Evolutionary conservation across 2,113 vertebrate genomes (phyloP).

Genomic region (Silurus glanis): DNA sequence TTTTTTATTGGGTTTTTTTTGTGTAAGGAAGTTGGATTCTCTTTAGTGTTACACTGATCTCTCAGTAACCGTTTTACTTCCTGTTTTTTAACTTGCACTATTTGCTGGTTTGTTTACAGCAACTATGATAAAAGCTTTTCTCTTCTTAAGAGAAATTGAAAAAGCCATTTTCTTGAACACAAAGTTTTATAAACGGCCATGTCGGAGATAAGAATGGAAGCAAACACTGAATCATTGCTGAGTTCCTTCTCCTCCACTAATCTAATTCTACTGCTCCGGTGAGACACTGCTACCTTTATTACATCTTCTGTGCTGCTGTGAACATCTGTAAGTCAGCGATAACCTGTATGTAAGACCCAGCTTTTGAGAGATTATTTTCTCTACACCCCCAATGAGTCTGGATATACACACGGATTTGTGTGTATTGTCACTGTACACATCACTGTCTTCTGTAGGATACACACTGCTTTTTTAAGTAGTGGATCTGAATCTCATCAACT

Average conservation of each 20-base stretch:
- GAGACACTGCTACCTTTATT: background rate
- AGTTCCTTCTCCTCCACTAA: background rate
- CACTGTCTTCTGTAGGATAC: background rate
- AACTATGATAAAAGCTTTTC: background rate
- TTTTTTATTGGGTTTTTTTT: background rate
- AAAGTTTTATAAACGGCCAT: constrained; percentile 38
- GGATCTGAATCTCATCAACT: constrained; percentile 18
- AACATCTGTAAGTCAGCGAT: constrained; percentile 51
- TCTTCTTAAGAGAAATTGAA: constrained; percentile 42
- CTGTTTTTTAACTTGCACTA: background rate
- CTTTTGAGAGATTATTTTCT: background rate
- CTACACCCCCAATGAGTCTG: background rate
- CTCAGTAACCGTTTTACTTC: background rate
- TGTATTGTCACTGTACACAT: background rate
- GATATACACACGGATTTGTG: background rate
- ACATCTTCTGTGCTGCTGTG: constrained; percentile 38
- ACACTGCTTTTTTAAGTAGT: constrained; percentile 2
- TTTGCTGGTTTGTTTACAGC: background rate
- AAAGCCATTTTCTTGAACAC: constrained; percentile 56
- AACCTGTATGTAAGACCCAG: background rate
- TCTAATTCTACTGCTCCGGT: constrained; percentile 7
- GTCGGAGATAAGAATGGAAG: constrained; percentile 2
- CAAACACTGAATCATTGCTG: background rate
- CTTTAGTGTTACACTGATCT: background rate
- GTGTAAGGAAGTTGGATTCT: background rate